Percentiles rank a stretch among this genome's conserved stretches.
phyloP scores from a whole-genome alignment of 2,888 invertebrate genomes.

The Achlya flavicornis region DNA sequence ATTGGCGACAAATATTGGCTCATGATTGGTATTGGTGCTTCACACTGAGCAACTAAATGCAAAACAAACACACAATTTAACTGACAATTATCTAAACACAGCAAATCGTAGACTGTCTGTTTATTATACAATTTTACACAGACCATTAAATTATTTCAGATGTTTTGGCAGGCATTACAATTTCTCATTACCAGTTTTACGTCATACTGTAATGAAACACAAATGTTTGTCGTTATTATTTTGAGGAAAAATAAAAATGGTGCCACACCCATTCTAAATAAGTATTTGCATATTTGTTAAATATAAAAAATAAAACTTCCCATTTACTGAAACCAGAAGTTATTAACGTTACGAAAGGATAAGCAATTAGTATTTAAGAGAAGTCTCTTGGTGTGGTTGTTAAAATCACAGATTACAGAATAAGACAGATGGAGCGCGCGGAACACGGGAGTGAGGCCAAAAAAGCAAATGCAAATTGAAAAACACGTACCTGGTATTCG shows the following conservation, averaged over 20 bases:
- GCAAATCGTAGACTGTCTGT: not conserved
- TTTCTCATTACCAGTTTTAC: constrained; percentile 35
- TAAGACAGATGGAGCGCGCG: too few relatives aligned
- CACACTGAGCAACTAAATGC: not conserved
- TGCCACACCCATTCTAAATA: constrained; percentile 33
- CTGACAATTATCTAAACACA: not conserved
- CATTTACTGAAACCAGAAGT: not conserved
- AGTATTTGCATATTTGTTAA: not conserved
- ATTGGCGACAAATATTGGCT: not conserved
- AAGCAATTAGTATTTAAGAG: too few relatives aligned
- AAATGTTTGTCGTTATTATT: constrained; percentile 23
- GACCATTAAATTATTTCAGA: not conserved
- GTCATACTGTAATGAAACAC: constrained; percentile 22
- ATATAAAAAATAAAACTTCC: not conserved
- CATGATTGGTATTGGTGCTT: not conserved
- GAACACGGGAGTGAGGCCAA: too few relatives aligned
- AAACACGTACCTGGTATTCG: too few relatives aligned
- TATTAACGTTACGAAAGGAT: not conserved
- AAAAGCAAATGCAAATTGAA: too few relatives aligned
- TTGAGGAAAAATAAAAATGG: constrained; percentile 24
- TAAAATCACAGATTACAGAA: too few relatives aligned
- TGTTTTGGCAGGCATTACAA: constrained; percentile 32
- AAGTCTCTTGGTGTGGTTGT: too few relatives aligned
- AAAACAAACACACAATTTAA: not conserved
- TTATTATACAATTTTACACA: not conserved